Base-by-base conservation (phyloP, 1,140 invertebrate genomes). In the Drosophila ercepeae region DNA sequence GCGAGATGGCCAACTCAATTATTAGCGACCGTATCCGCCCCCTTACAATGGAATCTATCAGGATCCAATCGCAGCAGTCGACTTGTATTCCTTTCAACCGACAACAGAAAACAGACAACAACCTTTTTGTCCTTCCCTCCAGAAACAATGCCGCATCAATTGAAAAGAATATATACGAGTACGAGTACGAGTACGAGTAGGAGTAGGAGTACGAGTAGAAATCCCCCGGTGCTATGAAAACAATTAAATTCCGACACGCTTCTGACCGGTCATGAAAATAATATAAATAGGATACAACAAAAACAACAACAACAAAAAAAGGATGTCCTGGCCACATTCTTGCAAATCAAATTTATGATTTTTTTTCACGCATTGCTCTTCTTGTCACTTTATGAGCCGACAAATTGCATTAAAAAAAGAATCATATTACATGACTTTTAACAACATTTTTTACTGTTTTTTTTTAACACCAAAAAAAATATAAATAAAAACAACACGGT, bases 311-410 rank as follows among this genome's bases (percentile, higher is more conserved):
- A n/a, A n/a, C n/a, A 32, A 32, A 32, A 32, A 7, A 1, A 27
- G 7, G 25, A 27, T 23, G 25, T 27, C 25, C 9, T 58, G 27
- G 29, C 25, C 25, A 59, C 58, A 55, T 55, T 13, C n/a, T 5
- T 25, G 36, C 36, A 45, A 77, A 60, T 78, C 29, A 54, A 61
- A 55, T 75, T 61, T 70, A 49, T 67, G 42, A 32, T 32, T 60
- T 46, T 63, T 42, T 34, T 39, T 39, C 36, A 9, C 36, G 13
- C 42, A 29, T 59, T 65, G 27, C 14, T 32, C 21, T 18, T 29
- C 16, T 46, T 82, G 44, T 46, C 65, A 81, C 72, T 76, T 65
- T 42, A 58, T 65, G 23, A 18, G 7, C 32, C 14, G 36, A 13
- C 7, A 34, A 41, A 49, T 45, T 54, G 41, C 49, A 68, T 46